Base-by-base conservation (phyloP, 2,797 vertebrate species). In the Sebastes matsubarae region DNA sequence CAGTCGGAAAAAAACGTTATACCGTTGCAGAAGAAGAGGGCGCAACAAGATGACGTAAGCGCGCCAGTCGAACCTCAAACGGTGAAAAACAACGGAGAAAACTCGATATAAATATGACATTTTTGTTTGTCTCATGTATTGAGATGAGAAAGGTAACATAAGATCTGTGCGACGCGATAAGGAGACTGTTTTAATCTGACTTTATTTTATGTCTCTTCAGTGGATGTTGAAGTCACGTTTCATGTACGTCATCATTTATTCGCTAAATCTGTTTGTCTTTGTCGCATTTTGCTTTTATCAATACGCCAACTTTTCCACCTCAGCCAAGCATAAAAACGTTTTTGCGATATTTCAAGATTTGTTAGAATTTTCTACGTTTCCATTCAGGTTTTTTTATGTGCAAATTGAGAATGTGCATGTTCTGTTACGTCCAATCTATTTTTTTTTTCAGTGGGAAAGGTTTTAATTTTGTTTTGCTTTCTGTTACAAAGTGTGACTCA, bases 301-400 rank as follows among this genome's bases (percentile, higher is more conserved):
- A 65, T 9, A 0, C 14, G 13, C 22, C 34, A 2, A 38, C 34
- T 5, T 65, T 38, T 64, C 20, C n/a, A 38, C n/a, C 34, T 16
- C 7, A 34, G 9, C 10, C 5, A 38, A 5, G 7, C n/a, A 2
- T 24, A 24, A 38, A 14, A 38, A 13, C 0, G 14, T 46, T 18
- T 46, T 46, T 46, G 42, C 42, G 14, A 46, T 46, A 46, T 46
- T 46, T 46, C 42, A 46, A 46, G 42, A 46, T 46, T 46, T 16
- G 14, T 42, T 42, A 0, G 14, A 16, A n/a, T 61, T 32, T 32
- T 20, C 29, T 6, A 16, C 42, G 11, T n/a, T 63, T 63, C 60
- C 60, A 14, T 3, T 61, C 10, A 32, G 20, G 1, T 36, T 64
- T 5, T 61, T 13, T 0, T 14, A 46, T 8, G 42, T 18, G 16